Base-by-base conservation (phyloP, 2,888 invertebrate genomes). In the Odontomyia ornata region DNA sequence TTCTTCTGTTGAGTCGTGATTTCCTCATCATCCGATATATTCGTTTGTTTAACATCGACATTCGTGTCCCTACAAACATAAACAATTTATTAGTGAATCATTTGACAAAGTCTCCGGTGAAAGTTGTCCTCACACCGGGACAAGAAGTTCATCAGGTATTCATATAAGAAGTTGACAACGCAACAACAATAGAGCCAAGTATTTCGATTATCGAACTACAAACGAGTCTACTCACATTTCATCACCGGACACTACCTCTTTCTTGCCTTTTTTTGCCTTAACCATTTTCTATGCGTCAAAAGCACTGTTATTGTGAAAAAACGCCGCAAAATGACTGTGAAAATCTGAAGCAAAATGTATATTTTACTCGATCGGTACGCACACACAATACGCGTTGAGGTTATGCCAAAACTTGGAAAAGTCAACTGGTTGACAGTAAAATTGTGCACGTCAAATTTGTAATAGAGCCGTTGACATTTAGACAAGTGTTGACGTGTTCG, bases 181-280 rank as follows among this genome's bases (percentile, higher is more conserved):
- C 77, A 64, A 76, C 75, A 76, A 65, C 27, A 47, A 18, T 11
- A 23, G 46, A 69, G 4, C 7, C 52, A 18, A 52, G 7, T 75
- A 28, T 75, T 43, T 75, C 75, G 46, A 18, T 28, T 23, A 28
- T 15, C 64, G 7, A 27, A 30, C 18, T 75, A 27, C 9, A 27
- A 52, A 0, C 80, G 84, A 86, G 87, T 85, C 86, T 82, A 86
- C 89, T 90, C 88, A 93, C 93, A 92, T 91, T 83, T 93, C 93
- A 81, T 93, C 93, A 81, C 91, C 92, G 81, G 91, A 91, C 84
- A 90, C 90, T 85, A 89, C 90, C 87, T 90, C 91, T 89, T 93
- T 93, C 88, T 93, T 93, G 86, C 92, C 91, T 88, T 93, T 94
- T 90, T 93, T 94, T 86, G 92, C 90, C 89, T 94, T 94, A 84